Evolutionary conservation across 2,797 vertebrate species (phyloP).

Genomic region (Takifugu rubripes): DNA sequence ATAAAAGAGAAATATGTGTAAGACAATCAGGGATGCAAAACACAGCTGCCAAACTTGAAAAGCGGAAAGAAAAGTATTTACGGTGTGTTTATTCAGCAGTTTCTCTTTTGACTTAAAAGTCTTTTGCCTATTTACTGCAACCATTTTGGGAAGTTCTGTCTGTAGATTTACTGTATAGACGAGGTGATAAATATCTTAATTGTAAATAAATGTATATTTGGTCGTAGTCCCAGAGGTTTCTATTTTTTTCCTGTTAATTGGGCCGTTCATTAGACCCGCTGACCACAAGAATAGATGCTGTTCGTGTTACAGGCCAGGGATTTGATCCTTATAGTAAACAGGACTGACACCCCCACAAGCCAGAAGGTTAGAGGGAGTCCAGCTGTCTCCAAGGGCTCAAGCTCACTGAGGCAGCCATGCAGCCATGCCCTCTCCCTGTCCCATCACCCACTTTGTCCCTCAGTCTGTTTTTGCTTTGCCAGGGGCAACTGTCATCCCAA

Average conservation of each 20-base stretch:
- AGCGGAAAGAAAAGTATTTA: constrained; percentile 42
- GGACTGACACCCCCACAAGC: constrained; percentile 44
- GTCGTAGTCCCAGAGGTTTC: constrained; percentile 1
- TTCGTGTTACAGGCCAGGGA: constrained; percentile 42
- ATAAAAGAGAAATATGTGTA: constrained; percentile 70
- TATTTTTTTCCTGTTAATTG: constrained; percentile 25
- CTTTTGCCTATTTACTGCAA: no score
- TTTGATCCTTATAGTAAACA: constrained; percentile 47
- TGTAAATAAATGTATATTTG: constrained; percentile 3
- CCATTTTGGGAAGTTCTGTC: no score
- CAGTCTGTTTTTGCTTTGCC: constrained; percentile 51
- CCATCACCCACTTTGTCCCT: constrained; percentile 60
- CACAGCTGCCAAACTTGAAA: constrained; percentile 51
- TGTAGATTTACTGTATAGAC: no score
- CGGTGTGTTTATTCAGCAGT: background rate
- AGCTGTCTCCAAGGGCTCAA: constrained; percentile 71
- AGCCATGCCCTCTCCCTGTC: constrained; percentile 21
- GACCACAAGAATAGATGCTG: constrained; percentile 19
- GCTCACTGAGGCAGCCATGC: constrained; percentile 39
- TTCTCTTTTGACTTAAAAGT: background rate
- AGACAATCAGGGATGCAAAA: constrained; percentile 70
- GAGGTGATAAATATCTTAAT: background rate
- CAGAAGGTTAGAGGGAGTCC: constrained; percentile 69
- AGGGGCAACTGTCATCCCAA: constrained; percentile 65
- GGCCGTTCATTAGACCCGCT: constrained; percentile 8